phyloP scores from a whole-genome alignment of 2,888 invertebrate genomes.

The Drosophila tripunctata region DNA sequence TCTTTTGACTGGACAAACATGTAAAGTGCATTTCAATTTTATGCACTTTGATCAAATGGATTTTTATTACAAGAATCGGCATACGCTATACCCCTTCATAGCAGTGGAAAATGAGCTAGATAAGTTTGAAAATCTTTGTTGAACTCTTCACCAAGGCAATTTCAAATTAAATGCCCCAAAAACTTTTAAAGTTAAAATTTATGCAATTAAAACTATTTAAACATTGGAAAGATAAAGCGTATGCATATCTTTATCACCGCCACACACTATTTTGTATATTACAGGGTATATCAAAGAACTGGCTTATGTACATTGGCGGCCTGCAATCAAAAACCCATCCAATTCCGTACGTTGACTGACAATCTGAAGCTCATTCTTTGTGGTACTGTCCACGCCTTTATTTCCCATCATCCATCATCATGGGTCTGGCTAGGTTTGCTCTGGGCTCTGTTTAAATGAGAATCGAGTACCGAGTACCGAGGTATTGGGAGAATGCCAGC shows the following conservation, averaged over 20 bases:
- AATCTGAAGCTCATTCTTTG: background rate
- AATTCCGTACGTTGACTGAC: background rate
- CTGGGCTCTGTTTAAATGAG: background rate
- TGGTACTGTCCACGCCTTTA: background rate
- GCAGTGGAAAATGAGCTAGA: no score
- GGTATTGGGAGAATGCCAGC: no score
- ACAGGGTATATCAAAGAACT: background rate
- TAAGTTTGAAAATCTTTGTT: no score
- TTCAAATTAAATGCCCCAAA: no score
- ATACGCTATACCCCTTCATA: no score
- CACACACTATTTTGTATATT: background rate
- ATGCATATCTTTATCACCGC: no score
- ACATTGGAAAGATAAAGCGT: background rate
- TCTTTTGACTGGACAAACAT: background rate
- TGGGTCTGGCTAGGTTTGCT: background rate
- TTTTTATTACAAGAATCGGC: background rate
- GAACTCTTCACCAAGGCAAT: no score
- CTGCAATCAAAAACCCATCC: conserved; percentile 1
- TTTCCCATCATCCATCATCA: background rate
- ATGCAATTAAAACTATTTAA: no score
- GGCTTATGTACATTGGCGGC: background rate
- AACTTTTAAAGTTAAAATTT: no score
- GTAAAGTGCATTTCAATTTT: conserved; percentile 21
- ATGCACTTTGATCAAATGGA: background rate
- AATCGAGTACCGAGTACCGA: conserved; percentile 2